Percentiles rank a stretch among this genome's conserved stretches.
phyloP scores from a whole-genome alignment of 2,888 invertebrate species.

The Quadriops clusia region DNA sequence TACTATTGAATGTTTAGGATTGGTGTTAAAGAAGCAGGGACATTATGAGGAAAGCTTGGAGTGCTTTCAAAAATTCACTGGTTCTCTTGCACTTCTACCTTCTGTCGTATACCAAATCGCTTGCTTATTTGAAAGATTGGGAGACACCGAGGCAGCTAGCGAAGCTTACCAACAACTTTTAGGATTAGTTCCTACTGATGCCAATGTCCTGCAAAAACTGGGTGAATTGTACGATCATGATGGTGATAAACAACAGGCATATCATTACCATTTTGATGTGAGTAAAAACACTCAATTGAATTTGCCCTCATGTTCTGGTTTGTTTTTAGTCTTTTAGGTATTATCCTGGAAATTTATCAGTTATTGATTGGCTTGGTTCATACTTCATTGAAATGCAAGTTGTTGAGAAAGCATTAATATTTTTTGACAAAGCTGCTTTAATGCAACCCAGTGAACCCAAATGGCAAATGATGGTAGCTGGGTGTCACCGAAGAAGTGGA shows the following conservation, averaged over 20 bases:
- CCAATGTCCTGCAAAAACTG: slow-evolving; percentile 75
- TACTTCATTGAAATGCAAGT: slow-evolving; percentile 83
- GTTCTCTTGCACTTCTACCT: slow-evolving; percentile 43
- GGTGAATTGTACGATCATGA: slow-evolving; percentile 82
- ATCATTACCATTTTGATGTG: slow-evolving; percentile 71
- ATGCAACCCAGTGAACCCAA: slow-evolving; percentile 70
- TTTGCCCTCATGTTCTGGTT: not conserved
- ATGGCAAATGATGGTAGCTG: slow-evolving; percentile 77
- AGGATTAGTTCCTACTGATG: slow-evolving; percentile 78
- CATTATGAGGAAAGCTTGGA: slow-evolving; percentile 65
- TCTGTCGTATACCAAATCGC: slow-evolving; percentile 61
- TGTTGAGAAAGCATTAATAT: slow-evolving; percentile 72
- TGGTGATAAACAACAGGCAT: slow-evolving; percentile 85
- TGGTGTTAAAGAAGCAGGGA: slow-evolving; percentile 56
- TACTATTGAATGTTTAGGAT: slow-evolving; percentile 36
- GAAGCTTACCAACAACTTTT: slow-evolving; percentile 64
- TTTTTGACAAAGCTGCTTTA: slow-evolving; percentile 68
- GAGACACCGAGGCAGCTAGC: slow-evolving; percentile 47
- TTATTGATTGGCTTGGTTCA: slow-evolving; percentile 80
- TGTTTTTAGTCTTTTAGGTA: slow-evolving; percentile 52
- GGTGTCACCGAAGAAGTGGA: slow-evolving; percentile 71
- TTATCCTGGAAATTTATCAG: slow-evolving; percentile 59
- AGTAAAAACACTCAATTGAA: no score
- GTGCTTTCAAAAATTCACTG: slow-evolving; percentile 63
- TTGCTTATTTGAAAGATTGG: slow-evolving; percentile 58